Conservation (phyloP, 1,140 invertebrate genomes). For the Drosophila prosaltans region DNA sequence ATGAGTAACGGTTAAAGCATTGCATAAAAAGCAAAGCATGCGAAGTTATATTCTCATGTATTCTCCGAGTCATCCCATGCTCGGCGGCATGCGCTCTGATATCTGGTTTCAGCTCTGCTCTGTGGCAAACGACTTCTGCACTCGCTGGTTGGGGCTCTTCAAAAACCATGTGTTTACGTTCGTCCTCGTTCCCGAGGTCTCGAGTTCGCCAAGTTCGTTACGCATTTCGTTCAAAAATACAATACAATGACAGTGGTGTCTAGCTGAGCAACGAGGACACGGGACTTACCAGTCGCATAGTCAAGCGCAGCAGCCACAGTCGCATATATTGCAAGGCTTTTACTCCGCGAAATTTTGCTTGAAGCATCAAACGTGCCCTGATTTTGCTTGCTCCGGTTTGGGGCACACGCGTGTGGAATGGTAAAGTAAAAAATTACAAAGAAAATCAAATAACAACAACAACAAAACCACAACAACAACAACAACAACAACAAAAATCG, state of each 20-base stretch:
- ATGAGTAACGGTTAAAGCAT: slow-evolving; percentile 4
- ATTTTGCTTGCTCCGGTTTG: slow-evolving; percentile 21
- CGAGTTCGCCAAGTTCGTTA: slow-evolving; percentile 10
- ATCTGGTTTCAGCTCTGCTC: not conserved
- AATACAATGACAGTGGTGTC: slow-evolving; percentile 8
- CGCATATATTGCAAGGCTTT: slow-evolving; percentile 23
- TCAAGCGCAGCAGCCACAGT: slow-evolving; percentile 23
- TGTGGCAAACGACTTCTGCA: not conserved
- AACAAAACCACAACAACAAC: slow-evolving; percentile 1
- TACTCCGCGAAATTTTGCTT: slow-evolving; percentile 3
- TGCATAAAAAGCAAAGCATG: not conserved
- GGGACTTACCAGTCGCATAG: slow-evolving; percentile 13
- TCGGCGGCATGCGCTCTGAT: slow-evolving; percentile 9
- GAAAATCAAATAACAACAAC: not conserved
- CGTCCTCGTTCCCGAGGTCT: slow-evolving; percentile 3
- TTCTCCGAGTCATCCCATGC: slow-evolving; percentile 1
- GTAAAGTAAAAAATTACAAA: slow-evolving; percentile 12
- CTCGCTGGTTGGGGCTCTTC: slow-evolving; percentile 4
- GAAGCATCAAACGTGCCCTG: slow-evolving; percentile 21
- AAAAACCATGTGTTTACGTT: slow-evolving; percentile 3
- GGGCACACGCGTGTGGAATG: slow-evolving; percentile 21
- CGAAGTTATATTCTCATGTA: not conserved
- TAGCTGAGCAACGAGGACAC: slow-evolving; percentile 9
- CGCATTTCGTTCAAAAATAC: slow-evolving; percentile 3
- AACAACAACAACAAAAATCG: not conserved